Conservation (phyloP, 2,113 vertebrate genomes). For the Pipa parva region DNA sequence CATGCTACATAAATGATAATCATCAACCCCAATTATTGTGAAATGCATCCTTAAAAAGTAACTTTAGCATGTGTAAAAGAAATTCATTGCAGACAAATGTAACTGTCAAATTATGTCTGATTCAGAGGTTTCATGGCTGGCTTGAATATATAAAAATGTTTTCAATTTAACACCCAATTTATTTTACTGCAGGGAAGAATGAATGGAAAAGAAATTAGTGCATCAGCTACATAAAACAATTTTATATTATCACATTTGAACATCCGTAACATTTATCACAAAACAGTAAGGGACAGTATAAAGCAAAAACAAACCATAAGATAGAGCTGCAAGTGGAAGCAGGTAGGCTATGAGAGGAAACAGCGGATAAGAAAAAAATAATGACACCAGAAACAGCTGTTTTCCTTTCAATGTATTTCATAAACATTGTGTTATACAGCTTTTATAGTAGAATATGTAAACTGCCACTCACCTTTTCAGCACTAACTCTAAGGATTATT, state of each 20-base stretch:
- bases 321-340: too few relatives aligned
- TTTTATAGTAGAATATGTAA: too few relatives aligned
- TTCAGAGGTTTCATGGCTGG: conserved; percentile 23
- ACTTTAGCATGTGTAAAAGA: conserved; percentile 22
- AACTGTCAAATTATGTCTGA: conserved; percentile 36
- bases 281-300: too few relatives aligned
- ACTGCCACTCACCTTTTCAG: too few relatives aligned
- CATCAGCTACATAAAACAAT: conserved; percentile 14
- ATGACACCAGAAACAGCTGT: too few relatives aligned
- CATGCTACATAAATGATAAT: conserved; percentile 25
- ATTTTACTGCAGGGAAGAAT: conserved; percentile 24
- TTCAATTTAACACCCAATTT: conserved; percentile 39
- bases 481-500: too few relatives aligned
- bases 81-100: conserved; percentile 14
- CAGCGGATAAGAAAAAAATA: too few relatives aligned
- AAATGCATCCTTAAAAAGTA: conserved; percentile 24
- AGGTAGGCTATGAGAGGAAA: too few relatives aligned
- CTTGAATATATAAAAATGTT: conserved; percentile 36
- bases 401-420: too few relatives aligned
- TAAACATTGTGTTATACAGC: too few relatives aligned
- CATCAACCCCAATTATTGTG: conserved; percentile 26
- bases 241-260: neutral
- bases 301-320: too few relatives aligned
- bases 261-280: neutral
- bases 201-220: conserved; percentile 14